Percentiles rank a stretch among this genome's conserved stretches.
phyloP scores from a whole-genome alignment of 2,888 invertebrate genomes.

The Caenorhabditis afra region DNA sequence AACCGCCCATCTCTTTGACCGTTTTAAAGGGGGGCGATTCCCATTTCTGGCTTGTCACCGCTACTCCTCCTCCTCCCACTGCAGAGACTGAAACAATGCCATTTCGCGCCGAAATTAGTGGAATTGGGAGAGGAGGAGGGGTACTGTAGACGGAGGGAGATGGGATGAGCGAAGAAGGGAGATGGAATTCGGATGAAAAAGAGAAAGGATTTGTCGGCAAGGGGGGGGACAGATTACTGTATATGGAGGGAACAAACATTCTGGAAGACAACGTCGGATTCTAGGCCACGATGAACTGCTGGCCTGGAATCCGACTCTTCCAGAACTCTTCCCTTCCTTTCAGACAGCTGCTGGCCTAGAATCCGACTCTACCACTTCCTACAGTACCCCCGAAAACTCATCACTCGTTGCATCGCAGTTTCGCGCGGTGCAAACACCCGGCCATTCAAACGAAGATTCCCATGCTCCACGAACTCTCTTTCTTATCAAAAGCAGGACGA shows the following conservation, averaged over 20 bases:
- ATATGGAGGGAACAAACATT: background rate
- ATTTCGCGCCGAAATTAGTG: constrained; percentile 53
- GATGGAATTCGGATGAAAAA: background rate
- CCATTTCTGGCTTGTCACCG: constrained; percentile 54
- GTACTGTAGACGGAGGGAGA: constrained; percentile 21
- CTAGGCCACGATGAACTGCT: background rate
- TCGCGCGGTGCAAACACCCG: constrained; percentile 9
- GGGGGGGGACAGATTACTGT: too few relatives aligned
- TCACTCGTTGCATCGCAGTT: too few relatives aligned
- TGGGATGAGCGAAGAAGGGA: constrained; percentile 1
- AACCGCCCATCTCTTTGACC: constrained; percentile 6
- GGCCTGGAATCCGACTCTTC: too few relatives aligned
- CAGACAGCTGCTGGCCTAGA: background rate
- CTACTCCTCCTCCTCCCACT: too few relatives aligned
- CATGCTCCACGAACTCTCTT: constrained; percentile 36
- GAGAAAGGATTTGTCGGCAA: too few relatives aligned
- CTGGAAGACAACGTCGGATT: background rate
- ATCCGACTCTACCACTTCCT: too few relatives aligned
- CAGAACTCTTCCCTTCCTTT: too few relatives aligned
- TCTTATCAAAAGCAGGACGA: constrained; percentile 16
- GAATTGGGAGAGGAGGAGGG: constrained; percentile 8
- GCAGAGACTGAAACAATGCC: constrained; percentile 54
- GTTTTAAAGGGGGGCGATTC: constrained; percentile 7
- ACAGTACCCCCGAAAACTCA: too few relatives aligned
- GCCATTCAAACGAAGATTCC: constrained; percentile 27